These are phyloP conservation scores for Pemphigus obesinymphae DNA, from an alignment of 1,140 invertebrate genomes.

Conservation along the genomic window DNA sequence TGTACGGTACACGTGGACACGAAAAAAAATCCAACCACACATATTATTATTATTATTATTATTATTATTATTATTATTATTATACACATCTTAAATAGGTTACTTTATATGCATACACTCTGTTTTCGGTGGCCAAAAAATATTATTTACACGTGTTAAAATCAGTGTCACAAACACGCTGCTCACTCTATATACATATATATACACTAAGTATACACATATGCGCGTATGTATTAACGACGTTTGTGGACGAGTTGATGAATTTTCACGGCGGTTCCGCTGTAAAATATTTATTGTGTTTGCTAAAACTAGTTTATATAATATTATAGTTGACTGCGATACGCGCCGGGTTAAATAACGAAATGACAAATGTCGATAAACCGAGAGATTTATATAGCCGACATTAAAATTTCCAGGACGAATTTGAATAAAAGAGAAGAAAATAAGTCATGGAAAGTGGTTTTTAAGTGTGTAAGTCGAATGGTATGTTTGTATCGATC, in stretches of 20 bases:
- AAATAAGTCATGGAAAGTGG: neutral
- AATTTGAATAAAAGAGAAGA: slow-evolving; percentile 10
- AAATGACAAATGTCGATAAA: slow-evolving; percentile 11
- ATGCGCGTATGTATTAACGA: neutral
- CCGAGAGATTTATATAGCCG: slow-evolving; percentile 12
- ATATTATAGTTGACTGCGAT: too few species aligned
- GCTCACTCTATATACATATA: neutral
- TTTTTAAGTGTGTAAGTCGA: slow-evolving; percentile 5
- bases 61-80: too few species aligned
- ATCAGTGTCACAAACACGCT: neutral
- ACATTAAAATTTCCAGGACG: slow-evolving; percentile 15
- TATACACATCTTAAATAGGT: neutral
- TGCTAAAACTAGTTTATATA: slow-evolving; percentile 14
- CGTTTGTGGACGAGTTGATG: neutral
- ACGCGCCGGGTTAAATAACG: neutral
- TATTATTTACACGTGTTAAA: slow-evolving; percentile 24
- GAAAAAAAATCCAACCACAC: too few species aligned
- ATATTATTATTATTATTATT: too few species aligned
- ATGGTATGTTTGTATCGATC: neutral
- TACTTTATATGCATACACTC: neutral
- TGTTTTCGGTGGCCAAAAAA: neutral
- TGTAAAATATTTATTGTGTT: neutral
- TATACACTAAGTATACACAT: neutral
- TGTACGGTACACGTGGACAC: neutral
- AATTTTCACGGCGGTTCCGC: slow-evolving; percentile 5